phyloP scores from a whole-genome alignment of 2,797 vertebrate species.

The Leptodactylus fallax region DNA sequence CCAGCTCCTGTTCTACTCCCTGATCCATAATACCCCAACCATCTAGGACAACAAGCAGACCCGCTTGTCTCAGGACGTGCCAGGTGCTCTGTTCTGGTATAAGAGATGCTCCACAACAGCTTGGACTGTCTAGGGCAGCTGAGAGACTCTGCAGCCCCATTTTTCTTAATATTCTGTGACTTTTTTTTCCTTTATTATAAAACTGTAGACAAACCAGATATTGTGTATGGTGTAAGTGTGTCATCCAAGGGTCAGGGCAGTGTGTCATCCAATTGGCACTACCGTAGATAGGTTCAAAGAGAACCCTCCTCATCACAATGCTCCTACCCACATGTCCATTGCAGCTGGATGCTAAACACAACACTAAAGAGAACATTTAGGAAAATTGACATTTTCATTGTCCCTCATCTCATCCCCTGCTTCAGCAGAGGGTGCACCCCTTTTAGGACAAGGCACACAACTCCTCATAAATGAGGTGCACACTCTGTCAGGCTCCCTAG shows the following conservation, averaged over 20 bases:
- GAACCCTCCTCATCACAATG: too few relatives aligned
- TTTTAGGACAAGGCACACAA: too few relatives aligned
- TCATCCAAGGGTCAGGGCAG: too few relatives aligned
- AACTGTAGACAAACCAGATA: background rate
- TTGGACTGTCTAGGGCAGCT: background rate
- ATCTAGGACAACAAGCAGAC: background rate
- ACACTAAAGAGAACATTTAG: too few relatives aligned
- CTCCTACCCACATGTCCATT: too few relatives aligned
- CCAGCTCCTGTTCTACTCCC: background rate
- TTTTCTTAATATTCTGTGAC: background rate
- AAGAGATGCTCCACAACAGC: background rate
- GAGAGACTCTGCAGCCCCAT: background rate
- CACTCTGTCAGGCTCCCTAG: too few relatives aligned
- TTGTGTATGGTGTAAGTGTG: background rate
- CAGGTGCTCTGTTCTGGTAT: background rate
- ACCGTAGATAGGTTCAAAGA: too few relatives aligned
- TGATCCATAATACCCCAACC: background rate
- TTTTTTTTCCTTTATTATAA: conserved; percentile 50
- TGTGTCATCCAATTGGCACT: background rate
- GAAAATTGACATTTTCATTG: too few relatives aligned
- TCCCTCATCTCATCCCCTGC: too few relatives aligned
- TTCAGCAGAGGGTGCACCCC: too few relatives aligned
- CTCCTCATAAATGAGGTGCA: too few relatives aligned
- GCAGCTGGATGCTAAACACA: too few relatives aligned
- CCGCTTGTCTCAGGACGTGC: background rate